These are phyloP conservation scores for Theonella swinhoei DNA, from an alignment of 37 sponge, comb jelly and placozoan species.

Conservation along the genomic window DNA sequence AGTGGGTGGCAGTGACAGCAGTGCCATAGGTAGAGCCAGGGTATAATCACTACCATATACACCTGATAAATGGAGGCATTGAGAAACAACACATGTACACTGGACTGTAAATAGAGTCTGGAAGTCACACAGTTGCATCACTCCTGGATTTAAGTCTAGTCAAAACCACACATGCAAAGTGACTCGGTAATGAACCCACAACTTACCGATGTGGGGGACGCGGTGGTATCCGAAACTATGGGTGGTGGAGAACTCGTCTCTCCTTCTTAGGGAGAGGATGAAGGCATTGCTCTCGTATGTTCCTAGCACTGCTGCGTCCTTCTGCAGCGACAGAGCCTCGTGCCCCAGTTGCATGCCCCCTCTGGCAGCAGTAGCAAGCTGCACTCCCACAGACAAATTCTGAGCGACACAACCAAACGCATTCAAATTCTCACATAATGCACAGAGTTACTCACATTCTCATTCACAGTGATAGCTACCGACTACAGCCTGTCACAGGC, in stretches of 20 bases:
- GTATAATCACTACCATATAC: slow-evolving; percentile 72
- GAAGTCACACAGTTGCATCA: neutral
- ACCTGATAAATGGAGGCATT: slow-evolving; percentile 32
- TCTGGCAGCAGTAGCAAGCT: too few relatives aligned
- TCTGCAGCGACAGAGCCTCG: slow-evolving; percentile 9
- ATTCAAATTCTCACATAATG: too few relatives aligned
- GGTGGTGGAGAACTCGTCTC: slow-evolving; percentile 38
- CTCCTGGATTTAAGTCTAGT: neutral
- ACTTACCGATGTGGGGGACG: slow-evolving; percentile 73
- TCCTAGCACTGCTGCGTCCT: slow-evolving; percentile 35
- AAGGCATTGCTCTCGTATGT: slow-evolving; percentile 48
- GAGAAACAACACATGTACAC: neutral
- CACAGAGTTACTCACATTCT: too few relatives aligned
- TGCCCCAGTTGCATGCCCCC: neutral
- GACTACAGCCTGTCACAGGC: too few relatives aligned
- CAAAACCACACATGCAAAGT: neutral
- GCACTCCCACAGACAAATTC: too few relatives aligned
- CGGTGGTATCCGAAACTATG: slow-evolving; percentile 66
- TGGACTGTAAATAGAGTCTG: neutral
- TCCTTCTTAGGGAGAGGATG: slow-evolving; percentile 61
- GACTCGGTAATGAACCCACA: neutral
- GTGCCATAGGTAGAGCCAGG: slow-evolving; percentile 55
- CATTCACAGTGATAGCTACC: too few relatives aligned
- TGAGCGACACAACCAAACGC: too few relatives aligned
- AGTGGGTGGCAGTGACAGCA: slow-evolving; percentile 62